Evolutionary conservation across 2,888 invertebrate species (phyloP), one percentile per base, ranked within the genome.

Genomic region (Plemyria rubiginata): DNA sequence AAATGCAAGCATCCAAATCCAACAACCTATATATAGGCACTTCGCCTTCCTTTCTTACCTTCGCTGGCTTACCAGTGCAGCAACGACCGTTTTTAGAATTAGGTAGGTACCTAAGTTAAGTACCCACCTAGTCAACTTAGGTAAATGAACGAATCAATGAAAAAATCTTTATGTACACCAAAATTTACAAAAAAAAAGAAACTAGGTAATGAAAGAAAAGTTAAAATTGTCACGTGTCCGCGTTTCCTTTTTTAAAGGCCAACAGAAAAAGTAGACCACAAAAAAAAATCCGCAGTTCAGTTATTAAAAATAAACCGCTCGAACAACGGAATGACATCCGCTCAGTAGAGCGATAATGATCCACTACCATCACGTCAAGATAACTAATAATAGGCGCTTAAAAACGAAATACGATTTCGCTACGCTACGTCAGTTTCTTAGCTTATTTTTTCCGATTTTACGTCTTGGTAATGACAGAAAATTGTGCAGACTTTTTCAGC

Each of bases 261-360:
- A 46, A 53, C 56, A 64, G 54, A 68, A 64, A 62, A 70, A 67
- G 67, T 70, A 71, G 70, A 67, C 58, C 64, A 66, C 64, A 60
- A 53, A 60, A 46, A 45, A 45, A 9, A 63, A 60, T 48, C 54
- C 59, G 57, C 64, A 59, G 67, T 68, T 69, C 69, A 55, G 52
- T 43, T 61, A 56, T 68, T 61, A 70, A 70, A 71, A 71, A 70
- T 72, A 72, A 65, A 68, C 60, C 15, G 60, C 57, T 68, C 66
- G 65, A 61, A 67, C 67, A 70, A 69, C 65, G 65, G 68, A 65
- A 70, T 71, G 70, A 70, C 73, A 73, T 69, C 73, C 70, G 73
- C 49, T 71, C 70, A 70, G 68, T 71, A 66, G 68, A 73, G 63
- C 64, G 67, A 70, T 70, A 70, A 68, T 67, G 65, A 72, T 72